Evolutionary conservation across 1,140 invertebrate genomes (phyloP).

Genomic region (Drosophila rufa): DNA sequence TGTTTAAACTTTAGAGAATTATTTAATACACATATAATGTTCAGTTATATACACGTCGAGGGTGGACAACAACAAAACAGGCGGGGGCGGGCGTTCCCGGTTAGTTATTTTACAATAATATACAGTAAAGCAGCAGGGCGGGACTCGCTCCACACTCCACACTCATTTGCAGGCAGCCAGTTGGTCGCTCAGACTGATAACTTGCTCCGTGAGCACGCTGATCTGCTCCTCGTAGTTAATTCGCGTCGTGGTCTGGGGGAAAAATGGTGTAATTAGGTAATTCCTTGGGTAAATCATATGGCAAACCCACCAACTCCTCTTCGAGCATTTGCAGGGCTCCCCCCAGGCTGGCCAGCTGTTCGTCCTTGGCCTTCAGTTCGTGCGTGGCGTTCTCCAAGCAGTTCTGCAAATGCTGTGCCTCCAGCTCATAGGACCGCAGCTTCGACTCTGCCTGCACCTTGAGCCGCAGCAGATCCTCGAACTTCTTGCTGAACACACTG

Average conservation of each 20-base stretch:
- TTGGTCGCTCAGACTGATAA: conserved; percentile 96
- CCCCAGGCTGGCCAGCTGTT: conserved; percentile 86
- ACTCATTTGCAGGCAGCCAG: conserved; percentile 86
- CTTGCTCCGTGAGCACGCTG: conserved; percentile 95
- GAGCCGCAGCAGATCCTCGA: conserved; percentile 72
- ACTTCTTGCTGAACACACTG: conserved; percentile 77
- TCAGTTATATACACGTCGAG: conserved; percentile 53
- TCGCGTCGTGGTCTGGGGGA: conserved; percentile 88
- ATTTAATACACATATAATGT: conserved; percentile 70
- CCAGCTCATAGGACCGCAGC: conserved; percentile 64
- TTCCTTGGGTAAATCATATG: too few species aligned
- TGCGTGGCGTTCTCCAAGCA: conserved; percentile 79
- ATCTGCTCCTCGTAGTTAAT: conserved; percentile 95
- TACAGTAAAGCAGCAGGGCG: conserved; percentile 53
- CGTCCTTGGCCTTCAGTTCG: conserved; percentile 85
- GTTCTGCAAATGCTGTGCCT: conserved; percentile 76
- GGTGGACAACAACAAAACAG: conserved; percentile 45
- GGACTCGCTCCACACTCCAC: conserved; percentile 4
- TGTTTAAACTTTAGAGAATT: conserved; percentile 73
- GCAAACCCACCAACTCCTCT: conserved; percentile 86
- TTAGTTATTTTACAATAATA: conserved; percentile 56
- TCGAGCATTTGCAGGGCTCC: conserved; percentile 86
- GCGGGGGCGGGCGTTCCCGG: conserved; percentile 9
- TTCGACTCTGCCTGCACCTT: conserved; percentile 79
- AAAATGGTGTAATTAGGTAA: conserved; percentile 12